These are phyloP conservation scores for Gastracanthus pulcherrimus DNA, from an alignment of 2,888 invertebrate species.

Conservation along the genomic window DNA sequence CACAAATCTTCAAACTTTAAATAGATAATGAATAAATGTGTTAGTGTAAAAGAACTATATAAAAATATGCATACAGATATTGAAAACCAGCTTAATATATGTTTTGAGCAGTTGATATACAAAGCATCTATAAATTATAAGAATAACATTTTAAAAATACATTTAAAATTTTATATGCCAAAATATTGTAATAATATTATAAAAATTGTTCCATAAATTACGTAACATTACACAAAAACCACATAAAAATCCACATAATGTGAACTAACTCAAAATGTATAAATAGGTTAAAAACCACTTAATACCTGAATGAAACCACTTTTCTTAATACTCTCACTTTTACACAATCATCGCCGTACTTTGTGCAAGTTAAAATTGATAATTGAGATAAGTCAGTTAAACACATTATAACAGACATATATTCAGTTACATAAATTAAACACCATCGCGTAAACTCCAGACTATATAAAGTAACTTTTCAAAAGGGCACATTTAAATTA, in stretches of 20 bases:
- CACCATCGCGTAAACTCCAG: too few species aligned
- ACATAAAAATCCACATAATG: neutral
- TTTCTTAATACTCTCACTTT: neutral
- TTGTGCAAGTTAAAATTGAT: neutral
- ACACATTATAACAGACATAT: too few species aligned
- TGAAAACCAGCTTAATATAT: neutral
- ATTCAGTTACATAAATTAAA: too few species aligned
- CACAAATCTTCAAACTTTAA: neutral
- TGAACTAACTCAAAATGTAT: neutral
- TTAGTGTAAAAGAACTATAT: too few species aligned
- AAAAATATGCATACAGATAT: neutral
- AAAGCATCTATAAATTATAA: neutral
- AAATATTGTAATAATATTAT: neutral
- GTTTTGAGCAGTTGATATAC: neutral
- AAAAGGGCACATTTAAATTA: too few species aligned
- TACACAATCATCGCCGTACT: neutral
- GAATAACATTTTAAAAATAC: neutral
- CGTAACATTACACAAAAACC: neutral
- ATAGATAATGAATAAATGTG: too few species aligned
- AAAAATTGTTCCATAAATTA: constrained; percentile 3
- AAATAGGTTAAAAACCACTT: constrained; percentile 45
- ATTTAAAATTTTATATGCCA: neutral
- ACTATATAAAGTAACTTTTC: too few species aligned
- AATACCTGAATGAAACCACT: neutral
- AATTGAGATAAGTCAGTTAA: too few species aligned